Percentiles rank a stretch among this genome's conserved stretches.
Evolutionary conservation across 2,888 invertebrate genomes (phyloP).

Genomic region (Drosophila nigritarsus): DNA sequence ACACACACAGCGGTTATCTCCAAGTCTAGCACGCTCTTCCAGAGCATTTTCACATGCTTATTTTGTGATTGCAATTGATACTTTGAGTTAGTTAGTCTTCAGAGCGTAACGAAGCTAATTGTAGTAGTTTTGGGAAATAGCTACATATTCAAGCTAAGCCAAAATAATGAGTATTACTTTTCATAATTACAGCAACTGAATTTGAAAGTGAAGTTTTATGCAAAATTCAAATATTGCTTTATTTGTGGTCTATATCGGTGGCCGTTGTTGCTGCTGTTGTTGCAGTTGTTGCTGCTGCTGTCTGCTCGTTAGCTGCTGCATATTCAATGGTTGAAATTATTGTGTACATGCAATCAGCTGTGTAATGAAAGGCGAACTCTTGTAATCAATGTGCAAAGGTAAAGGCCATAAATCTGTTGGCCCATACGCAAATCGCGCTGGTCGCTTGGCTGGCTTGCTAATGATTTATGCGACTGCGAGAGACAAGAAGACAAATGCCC

Average conservation of each 20-base stretch:
- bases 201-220: background rate
- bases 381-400: slow-evolving; percentile 56
- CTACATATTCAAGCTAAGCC: background rate
- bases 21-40: background rate
- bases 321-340: slow-evolving; percentile 62
- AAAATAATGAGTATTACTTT: background rate
- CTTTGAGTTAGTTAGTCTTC: background rate
- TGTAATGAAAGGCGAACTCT: slow-evolving; percentile 58
- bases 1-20: background rate
- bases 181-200: background rate
- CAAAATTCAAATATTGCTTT: background rate
- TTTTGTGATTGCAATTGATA: slow-evolving; percentile 1
- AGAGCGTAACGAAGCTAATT: background rate
- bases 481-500: slow-evolving; percentile 75
- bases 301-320: slow-evolving; percentile 42
- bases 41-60: background rate
- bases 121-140: background rate
- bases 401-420: slow-evolving; percentile 64
- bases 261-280: background rate
- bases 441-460: slow-evolving; percentile 44
- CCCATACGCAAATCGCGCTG: slow-evolving; percentile 12
- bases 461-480: slow-evolving; percentile 69
- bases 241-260: background rate
- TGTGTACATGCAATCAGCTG: slow-evolving; percentile 76
- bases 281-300: slow-evolving; percentile 6